Percentiles rank a stretch among this genome's conserved stretches.
Evolutionary conservation across 2,113 vertebrate species (phyloP).

Genomic region (Crotalus helleri): DNA sequence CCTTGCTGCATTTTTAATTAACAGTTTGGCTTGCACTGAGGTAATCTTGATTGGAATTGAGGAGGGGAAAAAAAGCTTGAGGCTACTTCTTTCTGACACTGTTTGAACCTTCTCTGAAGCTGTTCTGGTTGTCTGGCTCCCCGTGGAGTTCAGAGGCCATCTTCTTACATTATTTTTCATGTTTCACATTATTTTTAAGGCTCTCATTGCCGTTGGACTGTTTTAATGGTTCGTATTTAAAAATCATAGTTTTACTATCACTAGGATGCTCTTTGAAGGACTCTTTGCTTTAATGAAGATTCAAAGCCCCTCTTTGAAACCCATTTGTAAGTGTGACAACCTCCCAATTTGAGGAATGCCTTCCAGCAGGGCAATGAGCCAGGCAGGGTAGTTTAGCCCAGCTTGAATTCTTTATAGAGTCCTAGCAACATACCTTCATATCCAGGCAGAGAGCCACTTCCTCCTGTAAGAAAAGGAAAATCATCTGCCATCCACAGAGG

Average conservation of each 20-base stretch:
- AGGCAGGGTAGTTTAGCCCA: background rate
- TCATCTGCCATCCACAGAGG: background rate
- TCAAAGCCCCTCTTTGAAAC: background rate
- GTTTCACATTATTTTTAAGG: background rate
- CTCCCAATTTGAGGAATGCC: background rate
- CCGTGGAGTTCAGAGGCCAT: background rate
- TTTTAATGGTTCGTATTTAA: background rate
- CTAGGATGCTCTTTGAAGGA: background rate
- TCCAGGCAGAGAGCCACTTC: background rate
- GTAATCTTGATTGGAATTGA: background rate
- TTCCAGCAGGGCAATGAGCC: background rate
- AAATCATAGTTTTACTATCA: background rate
- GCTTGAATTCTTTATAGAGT: background rate
- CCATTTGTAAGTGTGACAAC: background rate
- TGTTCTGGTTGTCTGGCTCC: background rate
- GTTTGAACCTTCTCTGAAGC: background rate
- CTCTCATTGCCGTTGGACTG: background rate
- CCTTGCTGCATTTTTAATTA: slow-evolving; percentile 27
- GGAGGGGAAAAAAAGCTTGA: background rate
- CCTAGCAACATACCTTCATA: background rate
- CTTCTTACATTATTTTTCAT: background rate
- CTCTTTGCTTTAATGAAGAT: background rate
- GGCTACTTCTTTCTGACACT: background rate
- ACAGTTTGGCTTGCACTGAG: background rate
- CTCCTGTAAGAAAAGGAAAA: background rate